These are phyloP conservation scores for Ginglymostoma cirratum DNA, from an alignment of 2,113 vertebrate genomes.

Conservation along the genomic window DNA sequence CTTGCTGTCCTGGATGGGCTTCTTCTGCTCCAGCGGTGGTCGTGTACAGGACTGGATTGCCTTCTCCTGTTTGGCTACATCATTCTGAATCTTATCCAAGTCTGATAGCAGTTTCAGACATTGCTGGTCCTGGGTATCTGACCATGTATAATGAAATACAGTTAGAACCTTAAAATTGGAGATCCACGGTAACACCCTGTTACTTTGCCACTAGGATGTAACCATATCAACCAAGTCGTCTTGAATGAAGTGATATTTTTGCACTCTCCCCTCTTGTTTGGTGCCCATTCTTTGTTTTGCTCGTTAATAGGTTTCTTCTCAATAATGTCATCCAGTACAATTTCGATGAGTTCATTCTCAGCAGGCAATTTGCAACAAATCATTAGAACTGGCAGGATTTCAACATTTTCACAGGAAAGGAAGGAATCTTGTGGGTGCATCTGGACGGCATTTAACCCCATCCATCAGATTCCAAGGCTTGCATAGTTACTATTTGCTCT, in stretches of 20 bases:
- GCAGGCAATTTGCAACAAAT: not conserved
- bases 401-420: not conserved
- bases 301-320: not conserved
- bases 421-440: not conserved
- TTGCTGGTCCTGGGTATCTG: slow-evolving; percentile 72
- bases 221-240: not conserved
- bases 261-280: not conserved
- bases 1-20: slow-evolving; percentile 75
- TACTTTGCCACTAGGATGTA: not conserved
- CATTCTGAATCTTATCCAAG: slow-evolving; percentile 76
- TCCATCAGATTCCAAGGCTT: not conserved
- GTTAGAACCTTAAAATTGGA: slow-evolving; percentile 43
- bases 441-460: not conserved
- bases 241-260: not conserved
- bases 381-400: not conserved
- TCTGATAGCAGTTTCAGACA: slow-evolving; percentile 83
- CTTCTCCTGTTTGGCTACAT: slow-evolving; percentile 86
- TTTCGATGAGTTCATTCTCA: not conserved
- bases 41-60: slow-evolving; percentile 70
- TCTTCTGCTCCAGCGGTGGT: slow-evolving; percentile 79
- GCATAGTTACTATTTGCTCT: not conserved
- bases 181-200: slow-evolving; percentile 42
- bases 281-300: not conserved
- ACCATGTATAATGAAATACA: not conserved
- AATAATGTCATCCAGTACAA: not conserved